A percentile compares a stretch with the other conserved stretches of the same genome.
These are phyloP conservation scores for Philypnodon macrostomus DNA, from an alignment of 2,797 vertebrate genomes.

Conservation along the genomic window DNA sequence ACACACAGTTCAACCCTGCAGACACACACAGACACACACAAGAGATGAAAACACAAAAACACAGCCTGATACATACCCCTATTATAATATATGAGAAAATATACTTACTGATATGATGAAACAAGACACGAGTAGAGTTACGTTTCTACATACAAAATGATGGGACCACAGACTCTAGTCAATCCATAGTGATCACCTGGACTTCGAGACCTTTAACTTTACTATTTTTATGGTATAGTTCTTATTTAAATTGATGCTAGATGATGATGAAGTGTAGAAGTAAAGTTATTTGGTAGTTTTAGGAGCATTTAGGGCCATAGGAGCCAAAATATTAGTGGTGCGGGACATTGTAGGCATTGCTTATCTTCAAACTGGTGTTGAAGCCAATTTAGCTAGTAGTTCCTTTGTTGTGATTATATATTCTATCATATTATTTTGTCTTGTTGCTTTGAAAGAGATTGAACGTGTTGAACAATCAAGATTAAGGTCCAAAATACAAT, in stretches of 20 bases:
- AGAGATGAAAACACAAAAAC: no score
- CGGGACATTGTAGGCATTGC: no score
- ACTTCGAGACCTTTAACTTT: not conserved
- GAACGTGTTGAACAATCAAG: conserved; percentile 10
- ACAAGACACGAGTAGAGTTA: conserved; percentile 18
- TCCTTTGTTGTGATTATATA: no score
- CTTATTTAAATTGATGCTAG: not conserved
- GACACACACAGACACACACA: conserved; percentile 44
- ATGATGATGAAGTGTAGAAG: not conserved
- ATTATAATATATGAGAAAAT: conserved; percentile 16
- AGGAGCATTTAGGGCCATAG: not conserved
- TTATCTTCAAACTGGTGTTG: no score
- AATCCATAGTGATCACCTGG: conserved; percentile 8
- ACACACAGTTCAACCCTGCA: conserved; percentile 47
- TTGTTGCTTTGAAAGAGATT: not conserved
- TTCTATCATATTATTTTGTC: not conserved
- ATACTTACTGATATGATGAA: conserved; percentile 8
- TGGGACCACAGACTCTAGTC: conserved; percentile 28
- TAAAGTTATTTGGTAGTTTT: not conserved
- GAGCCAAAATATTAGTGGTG: not conserved
- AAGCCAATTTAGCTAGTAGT: no score
- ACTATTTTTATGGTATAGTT: not conserved
- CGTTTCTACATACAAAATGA: not conserved
- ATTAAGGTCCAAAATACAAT: not conserved
- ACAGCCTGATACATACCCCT: conserved; percentile 16